A percentile compares a stretch with the other conserved stretches of the same genome.
Conservation (phyloP, 1,140 invertebrate species). For the Tribolium castaneum region DNA sequence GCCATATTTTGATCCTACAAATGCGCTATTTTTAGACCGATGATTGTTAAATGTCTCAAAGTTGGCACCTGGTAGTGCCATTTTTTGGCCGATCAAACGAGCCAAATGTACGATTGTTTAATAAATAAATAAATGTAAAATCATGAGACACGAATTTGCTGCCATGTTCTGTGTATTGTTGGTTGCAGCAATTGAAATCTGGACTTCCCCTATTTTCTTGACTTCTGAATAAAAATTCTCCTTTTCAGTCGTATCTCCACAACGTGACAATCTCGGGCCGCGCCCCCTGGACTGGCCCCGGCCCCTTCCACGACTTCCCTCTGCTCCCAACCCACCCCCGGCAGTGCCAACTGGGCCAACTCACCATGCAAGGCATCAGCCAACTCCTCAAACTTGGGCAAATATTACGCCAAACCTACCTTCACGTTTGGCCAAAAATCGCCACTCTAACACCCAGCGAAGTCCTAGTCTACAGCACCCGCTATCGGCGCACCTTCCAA, state of each 20-base stretch:
- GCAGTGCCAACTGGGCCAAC: constrained; percentile 75
- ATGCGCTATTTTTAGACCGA: background rate
- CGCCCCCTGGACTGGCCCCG: constrained; percentile 79
- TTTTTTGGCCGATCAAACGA: background rate
- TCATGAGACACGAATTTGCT: background rate
- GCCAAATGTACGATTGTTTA: background rate
- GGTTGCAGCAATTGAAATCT: too few relatives aligned
- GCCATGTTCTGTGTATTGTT: too few relatives aligned
- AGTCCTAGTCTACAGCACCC: constrained; percentile 81
- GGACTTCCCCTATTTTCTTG: too few relatives aligned
- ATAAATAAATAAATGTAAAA: background rate
- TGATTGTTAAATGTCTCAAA: constrained; percentile 4
- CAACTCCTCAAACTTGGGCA: constrained; percentile 84
- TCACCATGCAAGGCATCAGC: constrained; percentile 72
- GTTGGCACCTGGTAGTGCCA: background rate
- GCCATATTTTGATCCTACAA: background rate
- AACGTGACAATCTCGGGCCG: constrained; percentile 71
- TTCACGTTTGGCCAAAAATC: constrained; percentile 59
- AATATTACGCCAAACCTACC: constrained; percentile 78
- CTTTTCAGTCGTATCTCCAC: constrained; percentile 67
- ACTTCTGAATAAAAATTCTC: too few relatives aligned
- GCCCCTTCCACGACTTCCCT: constrained; percentile 86
- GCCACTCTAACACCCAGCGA: constrained; percentile 67
- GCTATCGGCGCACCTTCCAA: constrained; percentile 89
- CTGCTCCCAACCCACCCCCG: constrained; percentile 72